Conservation (phyloP, 92 coral and sea anemone species). For the Metridium senile region DNA sequence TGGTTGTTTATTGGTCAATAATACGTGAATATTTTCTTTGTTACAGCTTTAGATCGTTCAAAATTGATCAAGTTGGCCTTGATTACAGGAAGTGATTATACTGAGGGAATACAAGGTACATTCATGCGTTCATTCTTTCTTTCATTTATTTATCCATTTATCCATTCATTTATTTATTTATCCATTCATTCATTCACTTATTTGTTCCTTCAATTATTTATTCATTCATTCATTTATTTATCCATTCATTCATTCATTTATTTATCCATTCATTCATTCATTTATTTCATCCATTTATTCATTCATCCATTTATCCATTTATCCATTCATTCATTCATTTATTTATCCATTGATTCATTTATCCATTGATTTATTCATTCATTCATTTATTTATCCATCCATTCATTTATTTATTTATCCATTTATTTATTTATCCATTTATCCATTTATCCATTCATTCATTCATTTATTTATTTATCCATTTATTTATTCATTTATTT, state of each 20-base stretch:
- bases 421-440: too few relatives aligned
- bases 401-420: too few relatives aligned
- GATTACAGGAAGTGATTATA: conserved; percentile 97
- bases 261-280: neutral
- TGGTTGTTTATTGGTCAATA: neutral
- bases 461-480: too few relatives aligned
- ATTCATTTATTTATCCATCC: neutral
- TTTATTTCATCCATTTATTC: too few relatives aligned
- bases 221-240: too few relatives aligned
- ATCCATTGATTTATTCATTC: neutral
- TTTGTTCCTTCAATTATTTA: neutral
- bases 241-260: too few relatives aligned
- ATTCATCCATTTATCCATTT: too few relatives aligned
- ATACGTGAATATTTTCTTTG: neutral
- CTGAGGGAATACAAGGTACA: conserved; percentile 93
- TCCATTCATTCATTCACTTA: neutral
- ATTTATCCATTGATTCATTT: neutral
- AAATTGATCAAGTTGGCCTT: conserved; percentile 85
- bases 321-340: too few relatives aligned
- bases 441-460: neutral
- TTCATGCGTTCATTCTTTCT: neutral
- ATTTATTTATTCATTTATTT: too few relatives aligned
- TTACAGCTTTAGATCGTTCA: conserved; percentile 76
- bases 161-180: neutral
- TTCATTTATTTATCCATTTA: neutral